A percentile compares a stretch with the other conserved stretches of the same genome.
Evolutionary conservation across 2,888 invertebrate species (phyloP).

Genomic region (Ochlodes sylvanus): DNA sequence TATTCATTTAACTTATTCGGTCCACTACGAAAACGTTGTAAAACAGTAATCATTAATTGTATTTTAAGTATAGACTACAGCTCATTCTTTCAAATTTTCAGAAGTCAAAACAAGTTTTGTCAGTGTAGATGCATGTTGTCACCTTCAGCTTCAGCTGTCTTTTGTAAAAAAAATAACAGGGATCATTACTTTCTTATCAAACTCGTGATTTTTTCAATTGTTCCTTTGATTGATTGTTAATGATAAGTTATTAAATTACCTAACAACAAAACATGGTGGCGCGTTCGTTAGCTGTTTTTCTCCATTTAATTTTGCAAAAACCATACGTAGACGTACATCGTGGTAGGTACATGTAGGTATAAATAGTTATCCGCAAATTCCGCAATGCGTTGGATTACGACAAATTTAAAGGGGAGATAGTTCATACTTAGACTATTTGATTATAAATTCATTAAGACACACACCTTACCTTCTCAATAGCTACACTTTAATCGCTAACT

Average conservation of each 20-base stretch:
- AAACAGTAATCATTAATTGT: too few species aligned
- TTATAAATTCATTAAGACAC: background rate
- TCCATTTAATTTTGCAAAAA: background rate
- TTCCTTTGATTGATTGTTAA: background rate
- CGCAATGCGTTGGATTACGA: conserved; percentile 6
- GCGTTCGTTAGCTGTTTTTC: too few species aligned
- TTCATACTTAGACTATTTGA: background rate
- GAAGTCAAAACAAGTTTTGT: background rate
- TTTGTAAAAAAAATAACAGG: background rate
- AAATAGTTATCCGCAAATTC: background rate
- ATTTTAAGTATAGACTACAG: too few species aligned
- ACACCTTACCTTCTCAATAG: too few species aligned
- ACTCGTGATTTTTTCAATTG: background rate
- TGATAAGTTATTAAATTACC: background rate
- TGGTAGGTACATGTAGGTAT: background rate
- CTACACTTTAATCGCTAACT: too few species aligned
- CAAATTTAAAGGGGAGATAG: background rate
- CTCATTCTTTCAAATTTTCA: too few species aligned
- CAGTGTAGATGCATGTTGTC: background rate
- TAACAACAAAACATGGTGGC: background rate
- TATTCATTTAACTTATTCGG: background rate
- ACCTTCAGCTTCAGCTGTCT: background rate
- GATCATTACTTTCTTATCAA: conserved; percentile 5
- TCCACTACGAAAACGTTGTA: too few species aligned
- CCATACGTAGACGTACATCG: background rate